phyloP scores from a whole-genome alignment of 2,888 invertebrate genomes.

The Strigamia crassipes region DNA sequence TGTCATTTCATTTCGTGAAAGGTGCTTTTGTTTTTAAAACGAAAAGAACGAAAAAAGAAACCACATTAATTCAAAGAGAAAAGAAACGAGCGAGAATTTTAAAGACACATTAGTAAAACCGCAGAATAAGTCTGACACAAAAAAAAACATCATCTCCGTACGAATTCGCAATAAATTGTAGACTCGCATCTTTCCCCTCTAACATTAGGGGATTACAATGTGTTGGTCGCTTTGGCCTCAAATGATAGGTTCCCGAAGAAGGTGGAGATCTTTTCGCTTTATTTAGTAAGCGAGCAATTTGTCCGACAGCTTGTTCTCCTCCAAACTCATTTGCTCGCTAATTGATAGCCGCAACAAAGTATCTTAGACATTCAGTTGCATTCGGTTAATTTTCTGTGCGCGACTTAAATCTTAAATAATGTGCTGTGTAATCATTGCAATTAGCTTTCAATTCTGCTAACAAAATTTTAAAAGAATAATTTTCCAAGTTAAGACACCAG shows the following conservation, averaged over 20 bases:
- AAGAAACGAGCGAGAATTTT: neutral
- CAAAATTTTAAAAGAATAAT: neutral
- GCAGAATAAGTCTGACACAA: neutral
- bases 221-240: conserved; percentile 14
- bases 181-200: conserved; percentile 17
- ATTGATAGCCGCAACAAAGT: neutral
- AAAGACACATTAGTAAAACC: neutral
- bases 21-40: neutral
- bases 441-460: neutral
- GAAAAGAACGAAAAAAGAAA: neutral
- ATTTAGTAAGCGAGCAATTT: conserved; percentile 28
- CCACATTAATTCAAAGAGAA: neutral
- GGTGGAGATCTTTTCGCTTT: neutral
- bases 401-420: neutral
- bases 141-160: neutral
- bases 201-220: conserved; percentile 11
- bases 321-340: conserved; percentile 10
- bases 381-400: neutral
- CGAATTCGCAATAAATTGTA: neutral
- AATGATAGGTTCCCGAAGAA: conserved; percentile 3
- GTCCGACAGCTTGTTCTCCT: conserved; percentile 25
- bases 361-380: neutral
- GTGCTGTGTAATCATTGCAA: neutral
- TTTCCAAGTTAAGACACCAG: neutral
- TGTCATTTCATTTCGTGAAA: neutral